Percentiles rank a stretch among this genome's conserved stretches.
Conservation (phyloP, 2,113 vertebrate genomes). For the Spheniscus mendiculus region DNA sequence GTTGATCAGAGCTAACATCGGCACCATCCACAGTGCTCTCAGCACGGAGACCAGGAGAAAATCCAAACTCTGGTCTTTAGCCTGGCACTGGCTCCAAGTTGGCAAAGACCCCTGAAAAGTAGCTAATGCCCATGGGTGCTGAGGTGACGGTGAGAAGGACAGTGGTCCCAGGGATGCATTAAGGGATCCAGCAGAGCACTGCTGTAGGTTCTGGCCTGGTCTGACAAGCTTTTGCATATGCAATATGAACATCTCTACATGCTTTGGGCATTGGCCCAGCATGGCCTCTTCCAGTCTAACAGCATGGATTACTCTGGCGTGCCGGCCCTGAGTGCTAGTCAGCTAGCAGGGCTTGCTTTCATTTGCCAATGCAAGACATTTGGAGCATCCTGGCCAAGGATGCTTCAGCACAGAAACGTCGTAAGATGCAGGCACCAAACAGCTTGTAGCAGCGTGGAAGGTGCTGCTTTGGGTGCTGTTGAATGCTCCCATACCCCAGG, state of each 20-base stretch:
- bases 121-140: background rate
- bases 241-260: background rate
- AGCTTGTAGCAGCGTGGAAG: rapidly evolving
- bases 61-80: background rate
- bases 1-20: background rate
- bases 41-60: background rate
- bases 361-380: background rate
- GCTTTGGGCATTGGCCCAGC: background rate
- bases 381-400: background rate
- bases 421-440: background rate
- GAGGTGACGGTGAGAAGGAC: background rate
- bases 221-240: background rate
- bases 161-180: background rate
- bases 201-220: background rate
- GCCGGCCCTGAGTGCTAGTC: background rate
- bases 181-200: background rate
- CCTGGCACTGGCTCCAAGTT: background rate
- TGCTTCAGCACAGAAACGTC: background rate
- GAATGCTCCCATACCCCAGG: background rate
- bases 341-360: background rate
- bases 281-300: background rate
- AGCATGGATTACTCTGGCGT: background rate
- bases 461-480: background rate
- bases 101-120: background rate
- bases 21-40: background rate